Evolutionary conservation across 30 jellyfish, hydroid and myxozoan species (phyloP).

Genomic region (Cassiopea andromeda): DNA sequence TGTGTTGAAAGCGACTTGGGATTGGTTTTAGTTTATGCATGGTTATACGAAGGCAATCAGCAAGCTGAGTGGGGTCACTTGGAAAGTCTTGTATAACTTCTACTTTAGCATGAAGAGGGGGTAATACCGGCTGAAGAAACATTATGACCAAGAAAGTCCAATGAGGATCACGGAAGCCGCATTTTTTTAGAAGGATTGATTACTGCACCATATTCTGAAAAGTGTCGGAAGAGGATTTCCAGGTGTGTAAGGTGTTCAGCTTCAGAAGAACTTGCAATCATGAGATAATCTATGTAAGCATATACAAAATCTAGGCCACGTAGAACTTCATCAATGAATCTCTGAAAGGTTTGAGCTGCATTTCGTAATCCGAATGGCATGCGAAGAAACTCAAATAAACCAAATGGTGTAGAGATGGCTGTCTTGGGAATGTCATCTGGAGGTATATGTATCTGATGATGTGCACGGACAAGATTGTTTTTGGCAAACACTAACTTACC

Average conservation of each 20-base stretch:
- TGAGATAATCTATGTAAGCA: constrained; percentile 61
- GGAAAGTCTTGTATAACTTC: constrained; percentile 44
- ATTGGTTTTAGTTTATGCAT: constrained; percentile 14
- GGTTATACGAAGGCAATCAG: constrained; percentile 7
- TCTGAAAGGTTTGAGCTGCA: constrained; percentile 71
- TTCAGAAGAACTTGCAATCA: constrained; percentile 29
- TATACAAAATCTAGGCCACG: constrained; percentile 55
- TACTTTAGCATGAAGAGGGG: constrained; percentile 45
- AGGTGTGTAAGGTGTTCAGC: constrained; percentile 56
- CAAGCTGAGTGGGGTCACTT: constrained; percentile 13
- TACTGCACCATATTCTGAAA: constrained; percentile 27
- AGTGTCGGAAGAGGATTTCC: constrained; percentile 22
- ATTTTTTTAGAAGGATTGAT: constrained; percentile 49
- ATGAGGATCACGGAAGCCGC: constrained; percentile 19
- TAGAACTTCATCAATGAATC: constrained; percentile 53
- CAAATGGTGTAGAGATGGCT: constrained; percentile 63
- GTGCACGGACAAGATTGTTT: constrained; percentile 55
- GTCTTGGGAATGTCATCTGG: constrained; percentile 58
- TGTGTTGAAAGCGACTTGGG: constrained; percentile 24
- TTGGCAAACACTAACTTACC: constrained; percentile 47
- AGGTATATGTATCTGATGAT: constrained; percentile 43
- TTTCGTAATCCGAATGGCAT: constrained; percentile 72
- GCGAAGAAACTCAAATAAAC: constrained; percentile 51
- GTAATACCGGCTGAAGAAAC: constrained; percentile 48
- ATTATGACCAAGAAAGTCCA: constrained; percentile 63